phyloP scores from a whole-genome alignment of 1,140 invertebrate species.

The Drosophila navojoa region DNA sequence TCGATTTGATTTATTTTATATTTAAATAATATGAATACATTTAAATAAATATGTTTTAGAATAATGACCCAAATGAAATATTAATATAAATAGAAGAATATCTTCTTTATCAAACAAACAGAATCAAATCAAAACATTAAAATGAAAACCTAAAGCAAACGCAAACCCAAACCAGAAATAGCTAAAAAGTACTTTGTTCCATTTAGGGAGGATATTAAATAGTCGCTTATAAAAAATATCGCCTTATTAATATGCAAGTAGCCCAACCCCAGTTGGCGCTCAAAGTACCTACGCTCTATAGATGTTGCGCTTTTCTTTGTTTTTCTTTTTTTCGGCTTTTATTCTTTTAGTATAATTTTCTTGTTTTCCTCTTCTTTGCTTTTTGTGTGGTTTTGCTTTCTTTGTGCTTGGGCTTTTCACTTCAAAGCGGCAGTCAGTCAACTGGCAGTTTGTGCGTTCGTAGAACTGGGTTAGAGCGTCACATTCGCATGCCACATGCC shows the following conservation, averaged over 20 bases:
- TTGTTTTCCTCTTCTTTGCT: not conserved
- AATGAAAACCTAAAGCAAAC: too few relatives aligned
- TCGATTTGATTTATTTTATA: too few relatives aligned
- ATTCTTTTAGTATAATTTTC: not conserved
- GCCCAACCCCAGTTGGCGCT: too few relatives aligned
- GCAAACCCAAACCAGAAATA: too few relatives aligned
- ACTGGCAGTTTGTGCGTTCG: slow-evolving; percentile 16
- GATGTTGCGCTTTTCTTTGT: slow-evolving; percentile 3
- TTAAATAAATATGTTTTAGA: too few relatives aligned
- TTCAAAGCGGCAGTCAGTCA: slow-evolving; percentile 32
- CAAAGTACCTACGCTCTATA: not conserved
- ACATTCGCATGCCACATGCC: slow-evolving; percentile 22
- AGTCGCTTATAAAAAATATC: not conserved
- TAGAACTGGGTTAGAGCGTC: slow-evolving; percentile 48
- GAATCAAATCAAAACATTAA: too few relatives aligned
- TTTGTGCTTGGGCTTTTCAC: slow-evolving; percentile 27
- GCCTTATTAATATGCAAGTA: too few relatives aligned
- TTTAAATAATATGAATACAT: too few relatives aligned
- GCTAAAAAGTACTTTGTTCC: too few relatives aligned
- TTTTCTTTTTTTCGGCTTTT: slow-evolving; percentile 1
- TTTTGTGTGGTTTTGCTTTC: slow-evolving; percentile 19
- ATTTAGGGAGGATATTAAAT: not conserved
- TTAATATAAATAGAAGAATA: too few relatives aligned
- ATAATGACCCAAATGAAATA: too few relatives aligned
- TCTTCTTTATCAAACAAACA: too few relatives aligned